Percentiles rank a stretch among this genome's conserved stretches.
These are phyloP conservation scores for Axis porcinus DNA, from an alignment of 2,113 vertebrate genomes.

Conservation along the genomic window DNA sequence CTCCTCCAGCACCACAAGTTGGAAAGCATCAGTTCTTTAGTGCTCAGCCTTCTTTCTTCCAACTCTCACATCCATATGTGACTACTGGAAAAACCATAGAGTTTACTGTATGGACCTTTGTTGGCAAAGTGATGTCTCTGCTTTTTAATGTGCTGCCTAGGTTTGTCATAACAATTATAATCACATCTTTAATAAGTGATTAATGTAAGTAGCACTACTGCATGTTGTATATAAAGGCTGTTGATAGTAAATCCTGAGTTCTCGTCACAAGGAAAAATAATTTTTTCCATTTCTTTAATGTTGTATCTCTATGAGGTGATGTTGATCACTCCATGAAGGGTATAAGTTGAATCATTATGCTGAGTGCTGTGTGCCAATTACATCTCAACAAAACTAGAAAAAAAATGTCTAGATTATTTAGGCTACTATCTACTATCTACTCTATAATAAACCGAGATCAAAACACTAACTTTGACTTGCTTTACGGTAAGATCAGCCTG, in stretches of 20 bases:
- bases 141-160: neutral
- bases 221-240: too few species aligned
- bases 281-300: neutral
- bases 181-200: neutral
- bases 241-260: neutral
- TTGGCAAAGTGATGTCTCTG: neutral
- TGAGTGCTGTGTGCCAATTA: neutral
- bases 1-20: neutral
- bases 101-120: neutral
- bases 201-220: neutral
- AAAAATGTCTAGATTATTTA: neutral
- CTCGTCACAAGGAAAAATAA: too few species aligned
- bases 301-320: neutral
- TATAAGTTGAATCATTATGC: too few species aligned
- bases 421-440: neutral
- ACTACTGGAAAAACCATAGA: neutral
- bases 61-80: neutral
- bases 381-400: neutral
- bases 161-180: neutral
- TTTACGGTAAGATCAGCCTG: neutral
- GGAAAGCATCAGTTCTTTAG: neutral
- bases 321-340: too few species aligned
- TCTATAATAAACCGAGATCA: neutral
- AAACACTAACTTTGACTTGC: neutral
- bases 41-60: neutral